Evolutionary conservation across 2,797 vertebrate genomes (phyloP), one percentile per base, ranked within the genome.

Genomic region (Rallus crepitans): DNA sequence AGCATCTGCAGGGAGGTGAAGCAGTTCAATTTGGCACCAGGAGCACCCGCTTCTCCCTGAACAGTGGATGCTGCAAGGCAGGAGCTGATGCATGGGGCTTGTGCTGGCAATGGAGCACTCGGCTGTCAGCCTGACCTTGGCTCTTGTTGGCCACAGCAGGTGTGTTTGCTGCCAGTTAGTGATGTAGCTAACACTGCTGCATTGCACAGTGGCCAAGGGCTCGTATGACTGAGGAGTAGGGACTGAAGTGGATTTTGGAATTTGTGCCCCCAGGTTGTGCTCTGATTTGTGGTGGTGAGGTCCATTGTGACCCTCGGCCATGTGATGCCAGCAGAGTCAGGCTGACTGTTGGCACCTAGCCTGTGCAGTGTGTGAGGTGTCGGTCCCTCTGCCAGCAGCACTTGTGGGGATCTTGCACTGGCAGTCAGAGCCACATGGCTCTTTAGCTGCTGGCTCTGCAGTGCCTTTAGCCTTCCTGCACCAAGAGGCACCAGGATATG

Each of bases 281-380:
- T 70, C n/a, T 13, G 33, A 45, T 47, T 55, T 1, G 1, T 3
- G 5, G 2, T 23, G 55, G 40, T 0, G 2, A 56, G n/a, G 35
- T 39, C 52, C 5, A 6, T 21, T 0, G 0, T 39, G 61, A 57
- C 69, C 77, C 66, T 56, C 1, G 0, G 86, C 75, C n/a, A 3
- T 1, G 4, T 0, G 1, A 42, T 89, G 55, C 53, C 71, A 64
- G 80, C 69, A 59, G 55, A 45, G 50, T 12, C 0, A 0, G 12
- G 70, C n/a, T 2, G 17, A 68, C 12, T 18, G 3, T 27, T 2
- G 3, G 56, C 6, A 53, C 30, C 35, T 53, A 17, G 66, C 45
- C 75, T 0, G 3, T 3, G 5, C 2, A 13, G 6, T 4, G 15
- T 14, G 35, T 0, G 6, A 59, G 84, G 52, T 81, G 57, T 75